Base-by-base conservation (phyloP, 1,140 invertebrate species). In the Varroa destructor region DNA sequence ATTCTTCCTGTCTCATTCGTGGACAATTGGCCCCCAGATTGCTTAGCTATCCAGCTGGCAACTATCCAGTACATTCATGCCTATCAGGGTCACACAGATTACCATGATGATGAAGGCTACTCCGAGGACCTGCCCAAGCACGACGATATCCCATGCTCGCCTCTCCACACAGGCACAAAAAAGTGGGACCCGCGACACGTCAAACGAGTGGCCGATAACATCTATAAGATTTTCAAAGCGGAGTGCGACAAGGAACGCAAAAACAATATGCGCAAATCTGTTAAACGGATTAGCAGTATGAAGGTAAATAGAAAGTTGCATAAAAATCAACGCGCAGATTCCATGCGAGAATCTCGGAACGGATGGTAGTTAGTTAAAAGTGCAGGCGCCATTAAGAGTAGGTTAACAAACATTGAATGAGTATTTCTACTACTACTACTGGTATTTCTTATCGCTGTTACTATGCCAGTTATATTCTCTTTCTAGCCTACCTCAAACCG, bases 11-110 rank as follows among this genome's bases (percentile, higher is more conserved):
- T 82, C 0, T 81, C 75, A 75, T 81, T 82, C 72, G 74, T 81
- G 42, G 74, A 77, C 42, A 73, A 77, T 6, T 82, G 81, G 81
- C 81, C 81, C 42, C 81, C 81, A 36, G 75, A 77, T 37, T 82
- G 80, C 73, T 76, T 82, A 46, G 81, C 81, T 5, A 82, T 82
- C 55, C 81, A 82, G 76, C 81, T 82, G 76, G 80, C 81, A n/a
- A 81, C 81, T 2, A 82, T 75, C 10, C 77, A 77, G 71, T 77
- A 76, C 72, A 76, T 77, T 55, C 73, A 67, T 40, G 61, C 61
- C 1, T 67, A 67, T 67, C 40, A 37, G 36, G 61, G 61, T 43
- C 40, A 40, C 12, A 67, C 61, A 40, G 61, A 67, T 8, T 46
- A 67, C 37, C 61, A 67, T 37, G 61, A 67, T 40, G 61, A 67